These are phyloP conservation scores for Pemphredon lugubris DNA, from an alignment of 2,888 invertebrate species.

Conservation along the genomic window DNA sequence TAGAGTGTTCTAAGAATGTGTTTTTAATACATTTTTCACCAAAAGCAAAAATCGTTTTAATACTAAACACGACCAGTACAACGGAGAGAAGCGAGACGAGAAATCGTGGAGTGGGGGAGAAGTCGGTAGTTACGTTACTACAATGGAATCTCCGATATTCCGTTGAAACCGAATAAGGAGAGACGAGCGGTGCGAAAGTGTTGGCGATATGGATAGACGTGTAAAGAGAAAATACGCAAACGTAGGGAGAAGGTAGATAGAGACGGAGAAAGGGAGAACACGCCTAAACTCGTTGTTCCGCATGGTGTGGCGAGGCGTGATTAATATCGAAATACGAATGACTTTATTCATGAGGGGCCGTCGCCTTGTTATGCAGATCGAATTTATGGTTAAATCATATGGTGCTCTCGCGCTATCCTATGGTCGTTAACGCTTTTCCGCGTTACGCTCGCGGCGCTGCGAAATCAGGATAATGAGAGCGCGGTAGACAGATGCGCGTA, in stretches of 20 bases:
- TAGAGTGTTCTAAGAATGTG: too few relatives aligned
- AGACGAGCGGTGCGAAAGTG: background rate
- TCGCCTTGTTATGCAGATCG: slow-evolving; percentile 77
- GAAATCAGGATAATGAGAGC: slow-evolving; percentile 68
- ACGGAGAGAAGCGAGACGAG: too few relatives aligned
- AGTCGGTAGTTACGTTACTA: too few relatives aligned
- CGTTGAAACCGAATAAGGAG: slow-evolving; percentile 34
- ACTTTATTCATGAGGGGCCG: slow-evolving; percentile 74
- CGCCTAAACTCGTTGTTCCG: slow-evolving; percentile 47
- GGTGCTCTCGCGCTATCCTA: slow-evolving; percentile 54
- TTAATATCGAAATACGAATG: slow-evolving; percentile 77
- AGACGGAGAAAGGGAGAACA: slow-evolving; percentile 22
- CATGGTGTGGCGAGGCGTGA: slow-evolving; percentile 69
- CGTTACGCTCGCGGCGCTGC: slow-evolving; percentile 47
- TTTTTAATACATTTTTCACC: too few relatives aligned
- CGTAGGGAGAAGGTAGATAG: slow-evolving; percentile 20
- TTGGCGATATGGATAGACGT: background rate
- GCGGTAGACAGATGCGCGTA: slow-evolving; percentile 28
- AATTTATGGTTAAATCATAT: slow-evolving; percentile 73
- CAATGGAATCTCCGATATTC: slow-evolving; percentile 44
- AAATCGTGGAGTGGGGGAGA: too few relatives aligned
- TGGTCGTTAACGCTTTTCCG: slow-evolving; percentile 54
- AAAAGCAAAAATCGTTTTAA: too few relatives aligned
- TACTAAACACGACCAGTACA: too few relatives aligned
- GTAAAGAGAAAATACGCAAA: slow-evolving; percentile 14